Evolutionary conservation across 37 sponge, comb jelly and placozoan species (phyloP).

Genomic region (Amphimedon queenslandica): DNA sequence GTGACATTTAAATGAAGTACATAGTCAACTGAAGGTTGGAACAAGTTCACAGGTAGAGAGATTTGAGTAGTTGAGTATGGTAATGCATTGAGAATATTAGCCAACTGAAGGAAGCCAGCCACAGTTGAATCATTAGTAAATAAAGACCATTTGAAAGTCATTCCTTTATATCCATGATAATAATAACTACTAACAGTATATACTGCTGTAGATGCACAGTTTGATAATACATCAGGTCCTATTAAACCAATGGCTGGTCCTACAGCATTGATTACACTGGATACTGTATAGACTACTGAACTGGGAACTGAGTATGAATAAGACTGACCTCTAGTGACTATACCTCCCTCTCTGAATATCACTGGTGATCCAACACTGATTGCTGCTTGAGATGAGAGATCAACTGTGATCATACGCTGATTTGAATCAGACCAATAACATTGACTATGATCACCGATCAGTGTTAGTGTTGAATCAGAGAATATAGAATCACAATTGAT

Average conservation of each 20-base stretch:
- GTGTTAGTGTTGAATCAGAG: constrained; percentile 6
- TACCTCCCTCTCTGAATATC: constrained; percentile 27
- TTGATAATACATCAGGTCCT: constrained; percentile 52
- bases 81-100: constrained; percentile 25
- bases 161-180: constrained; percentile 56
- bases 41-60: constrained; percentile 19
- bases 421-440: constrained; percentile 29
- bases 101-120: constrained; percentile 15
- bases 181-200: constrained; percentile 45
- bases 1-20: constrained; percentile 45
- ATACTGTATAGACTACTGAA: constrained; percentile 24
- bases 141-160: constrained; percentile 57
- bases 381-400: constrained; percentile 33
- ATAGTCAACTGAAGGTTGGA: constrained; percentile 23
- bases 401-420: constrained; percentile 17
- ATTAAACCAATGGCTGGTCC: constrained; percentile 47
- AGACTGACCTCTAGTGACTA: constrained; percentile 8
- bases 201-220: constrained; percentile 32
- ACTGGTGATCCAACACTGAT: constrained; percentile 27
- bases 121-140: constrained; percentile 38
- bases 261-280: constrained; percentile 9
- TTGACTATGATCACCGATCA: constrained; percentile 23
- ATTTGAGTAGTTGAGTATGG: constrained; percentile 5
- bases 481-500: constrained; percentile 46
- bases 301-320: constrained; percentile 7